Conservation (phyloP, 2,888 invertebrate genomes). For the Lasioglossum leucozonium region DNA sequence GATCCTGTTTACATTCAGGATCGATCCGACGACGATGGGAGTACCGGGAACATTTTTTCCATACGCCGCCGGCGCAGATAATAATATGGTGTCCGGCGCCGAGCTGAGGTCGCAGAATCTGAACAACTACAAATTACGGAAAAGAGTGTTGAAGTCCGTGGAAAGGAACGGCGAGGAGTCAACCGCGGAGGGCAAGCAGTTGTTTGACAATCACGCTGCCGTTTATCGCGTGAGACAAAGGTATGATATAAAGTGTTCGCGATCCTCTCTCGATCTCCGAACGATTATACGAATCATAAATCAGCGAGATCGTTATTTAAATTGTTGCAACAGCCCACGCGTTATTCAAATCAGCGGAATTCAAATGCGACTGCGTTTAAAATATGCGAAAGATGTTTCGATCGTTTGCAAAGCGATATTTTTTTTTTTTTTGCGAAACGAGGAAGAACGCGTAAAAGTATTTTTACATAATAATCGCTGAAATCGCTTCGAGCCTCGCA, state of each 20-base stretch:
- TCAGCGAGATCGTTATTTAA: not conserved
- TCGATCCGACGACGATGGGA: slow-evolving; percentile 73
- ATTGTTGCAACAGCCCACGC: not conserved
- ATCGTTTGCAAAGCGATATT: not conserved
- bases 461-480: not conserved
- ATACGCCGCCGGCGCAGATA: slow-evolving; percentile 31
- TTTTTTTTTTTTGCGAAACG: not conserved
- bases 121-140: slow-evolving; percentile 76
- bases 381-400: not conserved
- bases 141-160: slow-evolving; percentile 71
- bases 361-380: not conserved
- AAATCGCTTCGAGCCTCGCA: not conserved
- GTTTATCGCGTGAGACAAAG: slow-evolving; percentile 80
- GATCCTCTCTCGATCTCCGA: not conserved
- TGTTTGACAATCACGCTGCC: slow-evolving; percentile 80
- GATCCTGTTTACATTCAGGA: slow-evolving; percentile 70
- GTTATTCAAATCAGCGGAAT: no score
- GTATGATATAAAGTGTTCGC: slow-evolving; percentile 50
- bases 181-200: slow-evolving; percentile 67
- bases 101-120: slow-evolving; percentile 77
- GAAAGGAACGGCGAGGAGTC: slow-evolving; percentile 62
- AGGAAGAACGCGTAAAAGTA: not conserved
- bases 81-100: slow-evolving; percentile 37
- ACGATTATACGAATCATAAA: not conserved
- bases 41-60: slow-evolving; percentile 25